phyloP scores from a whole-genome alignment of 37 sponge, comb jelly and placozoan species.

The Axinella damicornis region DNA sequence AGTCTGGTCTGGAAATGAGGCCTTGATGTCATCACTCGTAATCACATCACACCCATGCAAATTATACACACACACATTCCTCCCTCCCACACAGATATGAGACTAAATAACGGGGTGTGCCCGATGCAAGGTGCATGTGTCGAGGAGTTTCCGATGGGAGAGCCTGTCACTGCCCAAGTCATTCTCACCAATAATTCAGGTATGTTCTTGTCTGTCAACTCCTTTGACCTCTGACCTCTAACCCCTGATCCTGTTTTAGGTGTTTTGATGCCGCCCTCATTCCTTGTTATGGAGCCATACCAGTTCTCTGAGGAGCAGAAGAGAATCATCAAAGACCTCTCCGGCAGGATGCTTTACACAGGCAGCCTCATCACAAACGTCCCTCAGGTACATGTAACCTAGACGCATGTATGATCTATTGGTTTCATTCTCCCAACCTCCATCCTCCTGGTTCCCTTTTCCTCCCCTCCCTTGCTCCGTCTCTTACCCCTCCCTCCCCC shows the following conservation, averaged over 20 bases:
- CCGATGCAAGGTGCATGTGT: neutral
- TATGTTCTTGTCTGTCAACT: neutral
- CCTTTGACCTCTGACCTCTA: neutral
- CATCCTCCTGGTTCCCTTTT: too few species aligned
- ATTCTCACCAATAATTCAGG: constrained; percentile 26
- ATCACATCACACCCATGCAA: neutral
- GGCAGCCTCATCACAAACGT: constrained; percentile 3
- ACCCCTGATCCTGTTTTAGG: neutral
- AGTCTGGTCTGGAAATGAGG: neutral
- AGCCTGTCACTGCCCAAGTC: neutral
- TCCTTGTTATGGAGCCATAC: constrained; percentile 23
- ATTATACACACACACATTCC: neutral
- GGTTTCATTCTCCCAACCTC: too few species aligned
- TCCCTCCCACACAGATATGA: neutral
- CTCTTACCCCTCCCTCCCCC: too few species aligned
- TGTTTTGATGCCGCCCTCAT: constrained; percentile 1
- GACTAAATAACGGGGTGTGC: neutral
- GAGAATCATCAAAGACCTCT: constrained; percentile 13
- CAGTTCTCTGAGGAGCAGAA: constrained; percentile 20
- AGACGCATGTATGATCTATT: too few species aligned
- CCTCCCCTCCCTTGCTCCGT: too few species aligned
- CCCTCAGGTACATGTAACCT: neutral
- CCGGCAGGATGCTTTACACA: constrained; percentile 4
- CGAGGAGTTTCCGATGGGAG: constrained; percentile 10
- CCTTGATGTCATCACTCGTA: neutral